Evolutionary conservation across 2,113 vertebrate genomes (phyloP).

Genomic region (Carlito syrichta): DNA sequence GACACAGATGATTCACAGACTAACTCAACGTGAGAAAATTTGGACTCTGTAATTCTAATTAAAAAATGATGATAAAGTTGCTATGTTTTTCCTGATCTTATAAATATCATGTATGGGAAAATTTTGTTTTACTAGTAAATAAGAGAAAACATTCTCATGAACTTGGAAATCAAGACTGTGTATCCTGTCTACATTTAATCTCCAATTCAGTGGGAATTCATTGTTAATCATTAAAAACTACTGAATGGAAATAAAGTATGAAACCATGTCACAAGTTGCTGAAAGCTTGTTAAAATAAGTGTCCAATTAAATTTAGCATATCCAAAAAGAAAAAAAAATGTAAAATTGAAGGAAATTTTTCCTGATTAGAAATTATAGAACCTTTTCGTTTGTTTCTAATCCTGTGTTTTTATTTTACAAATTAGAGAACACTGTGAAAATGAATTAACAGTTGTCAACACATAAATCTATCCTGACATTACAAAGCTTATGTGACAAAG

Average conservation of each 20-base stretch:
- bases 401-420: neutral
- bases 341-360: neutral
- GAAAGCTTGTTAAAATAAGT: neutral
- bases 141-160: neutral
- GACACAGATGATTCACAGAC: fast-evolving
- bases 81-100: neutral
- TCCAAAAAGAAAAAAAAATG: neutral
- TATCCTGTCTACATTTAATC: neutral
- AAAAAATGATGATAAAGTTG: neutral
- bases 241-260: neutral
- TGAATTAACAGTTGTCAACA: neutral
- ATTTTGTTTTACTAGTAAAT: neutral
- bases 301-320: neutral
- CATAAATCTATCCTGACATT: neutral
- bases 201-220: neutral
- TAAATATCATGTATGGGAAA: neutral
- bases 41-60: neutral
- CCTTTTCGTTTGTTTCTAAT: neutral
- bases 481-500: neutral
- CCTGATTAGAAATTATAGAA: neutral
- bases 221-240: neutral
- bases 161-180: neutral
- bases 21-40: fast-evolving
- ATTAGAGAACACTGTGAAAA: neutral
- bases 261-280: neutral